Evolutionary conservation across 2,888 invertebrate species (phyloP).

Genomic region (Agelastica alni): DNA sequence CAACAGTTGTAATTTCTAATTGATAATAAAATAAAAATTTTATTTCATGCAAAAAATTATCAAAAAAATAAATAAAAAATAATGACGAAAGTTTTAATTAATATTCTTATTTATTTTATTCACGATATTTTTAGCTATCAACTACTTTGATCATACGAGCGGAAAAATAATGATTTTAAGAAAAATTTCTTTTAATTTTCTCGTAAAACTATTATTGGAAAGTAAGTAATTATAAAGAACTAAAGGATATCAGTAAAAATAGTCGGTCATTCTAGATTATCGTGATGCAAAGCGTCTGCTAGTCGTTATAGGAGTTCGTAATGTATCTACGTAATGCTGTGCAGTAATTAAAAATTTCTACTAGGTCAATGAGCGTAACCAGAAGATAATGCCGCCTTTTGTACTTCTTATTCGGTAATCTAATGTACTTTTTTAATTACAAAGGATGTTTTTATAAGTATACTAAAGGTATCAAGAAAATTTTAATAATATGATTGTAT

Average conservation of each 20-base stretch:
- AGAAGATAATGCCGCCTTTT: neutral
- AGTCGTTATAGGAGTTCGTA: neutral
- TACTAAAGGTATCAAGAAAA: no score
- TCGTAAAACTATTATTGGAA: conserved; percentile 11
- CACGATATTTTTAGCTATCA: no score
- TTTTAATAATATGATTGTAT: no score
- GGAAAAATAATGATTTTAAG: conserved; percentile 7
- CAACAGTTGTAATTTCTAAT: no score
- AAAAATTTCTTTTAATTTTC: neutral
- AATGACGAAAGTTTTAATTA: no score
- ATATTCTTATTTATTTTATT: no score
- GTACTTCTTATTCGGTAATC: no score
- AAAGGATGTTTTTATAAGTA: no score
- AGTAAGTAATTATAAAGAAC: conserved; percentile 17
- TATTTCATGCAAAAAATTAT: no score
- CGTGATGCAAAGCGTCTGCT: neutral
- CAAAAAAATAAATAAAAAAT: no score
- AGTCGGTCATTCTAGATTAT: conserved; percentile 7
- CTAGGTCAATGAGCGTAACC: neutral
- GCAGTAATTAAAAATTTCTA: conserved; percentile 5
- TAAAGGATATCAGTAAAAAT: neutral
- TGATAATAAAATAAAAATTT: no score
- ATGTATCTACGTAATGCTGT: neutral
- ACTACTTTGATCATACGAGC: neutral
- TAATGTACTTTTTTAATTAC: no score